These are phyloP conservation scores for Tubulanus polymorphus DNA, from an alignment of 2,888 invertebrate genomes.

Conservation along the genomic window DNA sequence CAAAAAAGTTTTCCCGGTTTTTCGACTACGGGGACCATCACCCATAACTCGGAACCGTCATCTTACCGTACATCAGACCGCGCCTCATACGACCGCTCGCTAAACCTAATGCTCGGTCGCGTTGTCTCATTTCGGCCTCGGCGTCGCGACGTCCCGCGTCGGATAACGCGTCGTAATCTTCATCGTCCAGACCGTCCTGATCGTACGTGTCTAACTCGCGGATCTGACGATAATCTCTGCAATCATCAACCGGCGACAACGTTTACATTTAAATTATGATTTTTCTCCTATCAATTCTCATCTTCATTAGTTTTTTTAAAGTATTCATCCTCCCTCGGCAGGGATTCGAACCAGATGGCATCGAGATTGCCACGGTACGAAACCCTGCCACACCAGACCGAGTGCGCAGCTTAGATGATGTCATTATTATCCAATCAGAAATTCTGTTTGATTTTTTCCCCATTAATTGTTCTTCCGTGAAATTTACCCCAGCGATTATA, in stretches of 20 bases:
- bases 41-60: neutral
- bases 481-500: too few relatives aligned
- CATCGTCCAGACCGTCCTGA: constrained; percentile 77
- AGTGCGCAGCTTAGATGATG: too few relatives aligned
- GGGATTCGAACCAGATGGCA: too few relatives aligned
- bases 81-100: constrained; percentile 62
- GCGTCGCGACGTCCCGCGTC: constrained; percentile 81
- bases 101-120: constrained; percentile 67
- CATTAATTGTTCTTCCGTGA: too few relatives aligned
- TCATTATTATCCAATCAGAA: too few relatives aligned
- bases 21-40: too few relatives aligned
- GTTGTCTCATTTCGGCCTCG: constrained; percentile 79
- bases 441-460: neutral
- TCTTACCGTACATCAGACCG: constrained; percentile 78
- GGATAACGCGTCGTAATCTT: constrained; percentile 72
- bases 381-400: too few relatives aligned
- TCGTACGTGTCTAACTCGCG: constrained; percentile 94
- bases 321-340: too few relatives aligned
- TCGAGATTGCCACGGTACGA: too few relatives aligned
- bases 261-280: neutral
- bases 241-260: constrained; percentile 2
- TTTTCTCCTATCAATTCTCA: neutral
- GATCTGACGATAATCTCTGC: constrained; percentile 92
- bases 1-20: neutral
- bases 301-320: neutral